Percentiles rank a stretch among this genome's conserved stretches.
Evolutionary conservation across 2,888 invertebrate species (phyloP).

Genomic region (Lamellibrachia columna): DNA sequence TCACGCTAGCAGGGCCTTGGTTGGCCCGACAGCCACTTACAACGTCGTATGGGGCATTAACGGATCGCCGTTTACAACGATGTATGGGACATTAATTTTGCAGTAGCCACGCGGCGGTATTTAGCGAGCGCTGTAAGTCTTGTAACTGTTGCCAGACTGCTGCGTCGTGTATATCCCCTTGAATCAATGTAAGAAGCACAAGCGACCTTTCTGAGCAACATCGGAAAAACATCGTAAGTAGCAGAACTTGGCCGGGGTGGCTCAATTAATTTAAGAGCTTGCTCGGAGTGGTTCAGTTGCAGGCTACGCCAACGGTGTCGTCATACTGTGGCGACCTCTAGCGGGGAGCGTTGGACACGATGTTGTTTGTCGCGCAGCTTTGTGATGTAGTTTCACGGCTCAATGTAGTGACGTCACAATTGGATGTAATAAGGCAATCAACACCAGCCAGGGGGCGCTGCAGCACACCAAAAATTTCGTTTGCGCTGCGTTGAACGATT

Average conservation of each 20-base stretch:
- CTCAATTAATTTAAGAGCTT: too few relatives aligned
- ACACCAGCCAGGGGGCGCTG: too few relatives aligned
- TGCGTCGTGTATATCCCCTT: background rate
- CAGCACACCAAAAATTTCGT: background rate
- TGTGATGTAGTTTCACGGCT: background rate
- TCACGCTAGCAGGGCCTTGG: background rate
- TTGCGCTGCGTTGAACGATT: background rate
- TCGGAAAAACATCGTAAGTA: background rate
- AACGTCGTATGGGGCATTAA: background rate
- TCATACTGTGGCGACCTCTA: background rate
- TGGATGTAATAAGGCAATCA: too few relatives aligned
- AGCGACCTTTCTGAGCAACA: background rate
- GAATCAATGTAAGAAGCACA: background rate
- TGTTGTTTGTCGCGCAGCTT: background rate
- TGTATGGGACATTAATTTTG: background rate
- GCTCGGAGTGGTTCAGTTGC: background rate
- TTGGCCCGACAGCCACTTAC: background rate
- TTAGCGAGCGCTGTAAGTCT: background rate
- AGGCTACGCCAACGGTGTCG: background rate
- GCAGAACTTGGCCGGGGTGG: background rate
- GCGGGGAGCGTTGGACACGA: background rate
- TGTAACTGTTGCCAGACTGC: background rate
- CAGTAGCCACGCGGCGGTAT: background rate
- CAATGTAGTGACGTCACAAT: too few relatives aligned
- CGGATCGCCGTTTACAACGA: slow-evolving; percentile 14